phyloP scores from a whole-genome alignment of 2,113 vertebrate genomes.

The Callipepla squamata region DNA sequence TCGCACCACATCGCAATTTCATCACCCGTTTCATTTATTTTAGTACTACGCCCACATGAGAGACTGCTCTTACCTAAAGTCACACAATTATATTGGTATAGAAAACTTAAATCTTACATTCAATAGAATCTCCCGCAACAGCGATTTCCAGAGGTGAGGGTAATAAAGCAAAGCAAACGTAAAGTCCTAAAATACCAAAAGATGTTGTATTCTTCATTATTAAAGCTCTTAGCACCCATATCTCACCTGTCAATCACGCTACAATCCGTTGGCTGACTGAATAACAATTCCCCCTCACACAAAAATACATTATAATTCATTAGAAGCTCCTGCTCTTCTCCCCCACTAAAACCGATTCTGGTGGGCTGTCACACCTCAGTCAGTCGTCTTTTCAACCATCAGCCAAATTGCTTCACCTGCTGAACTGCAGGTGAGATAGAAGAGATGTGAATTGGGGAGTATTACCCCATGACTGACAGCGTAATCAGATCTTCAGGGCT shows the following conservation, averaged over 20 bases:
- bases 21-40: background rate
- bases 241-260: slow-evolving; percentile 8
- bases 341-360: background rate
- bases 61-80: background rate
- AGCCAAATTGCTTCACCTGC: slow-evolving; percentile 8
- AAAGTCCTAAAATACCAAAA: background rate
- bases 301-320: background rate
- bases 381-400: slow-evolving; percentile 19
- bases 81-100: background rate
- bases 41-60: background rate
- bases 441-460: background rate
- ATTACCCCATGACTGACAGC: background rate
- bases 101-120: background rate
- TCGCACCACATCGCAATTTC: background rate
- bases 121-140: background rate
- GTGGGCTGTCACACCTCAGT: background rate
- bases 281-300: background rate
- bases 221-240: background rate
- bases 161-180: slow-evolving; percentile 15
- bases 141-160: background rate
- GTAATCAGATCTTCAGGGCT: background rate
- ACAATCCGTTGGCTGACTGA: background rate
- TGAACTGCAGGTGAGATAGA: background rate
- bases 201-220: slow-evolving; percentile 8
- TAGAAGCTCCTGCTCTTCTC: background rate